Conservation (phyloP, 2,797 vertebrate species). For the Cyprinodon diabolis region DNA sequence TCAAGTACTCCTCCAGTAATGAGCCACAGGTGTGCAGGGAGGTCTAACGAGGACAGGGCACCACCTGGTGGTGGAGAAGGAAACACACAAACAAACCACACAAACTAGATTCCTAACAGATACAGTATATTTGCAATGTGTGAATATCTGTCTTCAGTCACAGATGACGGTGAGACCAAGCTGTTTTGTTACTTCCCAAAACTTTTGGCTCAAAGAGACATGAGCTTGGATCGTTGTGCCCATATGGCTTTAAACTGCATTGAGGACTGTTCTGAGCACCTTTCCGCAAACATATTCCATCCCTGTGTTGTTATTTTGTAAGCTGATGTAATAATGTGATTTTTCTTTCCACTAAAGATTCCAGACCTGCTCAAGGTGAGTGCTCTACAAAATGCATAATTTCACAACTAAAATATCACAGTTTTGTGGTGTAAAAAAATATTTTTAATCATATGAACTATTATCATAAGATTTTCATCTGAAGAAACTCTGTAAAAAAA, state of each 20-base stretch:
- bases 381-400: slow-evolving; percentile 6
- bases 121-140: slow-evolving; percentile 28
- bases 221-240: slow-evolving; percentile 10
- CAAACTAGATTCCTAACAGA: no score
- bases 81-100: no score
- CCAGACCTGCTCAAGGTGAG: neutral
- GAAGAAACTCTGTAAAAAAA: no score
- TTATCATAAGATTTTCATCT: no score
- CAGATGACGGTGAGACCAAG: slow-evolving; percentile 63
- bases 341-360: neutral
- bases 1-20: no score
- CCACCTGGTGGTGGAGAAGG: no score
- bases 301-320: neutral
- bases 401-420: neutral
- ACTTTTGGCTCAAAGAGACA: slow-evolving; percentile 23
- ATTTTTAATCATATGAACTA: no score
- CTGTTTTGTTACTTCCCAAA: slow-evolving; percentile 31
- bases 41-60: no score
- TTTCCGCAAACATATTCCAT: neutral
- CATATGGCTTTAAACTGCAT: neutral
- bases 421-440: neutral
- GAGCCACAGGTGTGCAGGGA: no score
- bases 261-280: no score
- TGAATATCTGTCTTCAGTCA: slow-evolving; percentile 65
- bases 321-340: neutral